These are phyloP conservation scores for Elanoides forficatus DNA, from an alignment of 2,113 vertebrate species.

Conservation along the genomic window DNA sequence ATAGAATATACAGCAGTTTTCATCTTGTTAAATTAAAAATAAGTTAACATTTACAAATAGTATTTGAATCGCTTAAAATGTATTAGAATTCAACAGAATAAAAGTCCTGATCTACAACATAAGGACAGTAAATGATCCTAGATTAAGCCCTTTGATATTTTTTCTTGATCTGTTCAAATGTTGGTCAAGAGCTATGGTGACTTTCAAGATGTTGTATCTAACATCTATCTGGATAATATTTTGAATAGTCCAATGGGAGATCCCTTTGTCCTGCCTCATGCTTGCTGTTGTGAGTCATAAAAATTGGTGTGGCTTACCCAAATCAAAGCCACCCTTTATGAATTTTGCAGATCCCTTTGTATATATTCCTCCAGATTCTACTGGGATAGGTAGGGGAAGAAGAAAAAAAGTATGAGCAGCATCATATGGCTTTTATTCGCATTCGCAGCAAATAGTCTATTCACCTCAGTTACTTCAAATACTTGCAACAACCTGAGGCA, in stretches of 20 bases:
- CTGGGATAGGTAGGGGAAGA: background rate
- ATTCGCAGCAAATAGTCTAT: background rate
- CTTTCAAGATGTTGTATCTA: background rate
- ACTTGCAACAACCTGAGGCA: conserved; percentile 23
- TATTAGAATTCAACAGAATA: background rate
- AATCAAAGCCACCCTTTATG: background rate
- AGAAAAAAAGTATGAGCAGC: background rate
- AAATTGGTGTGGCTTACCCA: background rate
- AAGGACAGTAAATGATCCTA: background rate
- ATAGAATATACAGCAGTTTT: background rate
- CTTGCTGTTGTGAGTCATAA: background rate
- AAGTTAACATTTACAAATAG: background rate
- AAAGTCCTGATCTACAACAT: background rate
- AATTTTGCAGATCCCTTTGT: background rate
- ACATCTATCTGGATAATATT: background rate
- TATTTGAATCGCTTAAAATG: background rate
- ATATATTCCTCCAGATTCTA: background rate
- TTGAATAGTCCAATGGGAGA: background rate
- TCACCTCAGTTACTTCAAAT: conserved; percentile 29
- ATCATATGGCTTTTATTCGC: background rate
- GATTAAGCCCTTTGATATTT: background rate
- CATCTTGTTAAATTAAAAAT: background rate
- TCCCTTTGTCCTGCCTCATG: background rate
- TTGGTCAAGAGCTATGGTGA: background rate
- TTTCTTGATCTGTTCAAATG: background rate